phyloP scores from a whole-genome alignment of 2,888 invertebrate genomes.

The Chelonus formosanus region DNA sequence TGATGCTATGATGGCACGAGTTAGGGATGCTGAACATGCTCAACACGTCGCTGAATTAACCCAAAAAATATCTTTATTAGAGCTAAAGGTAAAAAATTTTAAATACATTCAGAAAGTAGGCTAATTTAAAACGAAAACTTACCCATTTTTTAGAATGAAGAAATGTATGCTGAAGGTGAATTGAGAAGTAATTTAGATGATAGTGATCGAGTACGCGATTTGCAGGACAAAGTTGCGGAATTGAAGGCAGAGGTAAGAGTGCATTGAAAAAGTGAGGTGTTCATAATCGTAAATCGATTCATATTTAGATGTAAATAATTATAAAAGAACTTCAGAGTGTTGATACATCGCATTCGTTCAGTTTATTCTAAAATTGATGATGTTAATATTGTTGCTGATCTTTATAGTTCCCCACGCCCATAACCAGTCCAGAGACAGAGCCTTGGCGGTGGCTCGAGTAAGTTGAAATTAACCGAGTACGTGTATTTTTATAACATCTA shows the following conservation, averaged over 20 bases:
- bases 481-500: slow-evolving; percentile 26
- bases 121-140: neutral
- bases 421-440: slow-evolving; percentile 88
- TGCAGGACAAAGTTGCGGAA: slow-evolving; percentile 92
- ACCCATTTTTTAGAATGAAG: slow-evolving; percentile 79
- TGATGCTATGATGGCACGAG: slow-evolving; percentile 91
- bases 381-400: slow-evolving; percentile 33
- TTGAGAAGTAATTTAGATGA: slow-evolving; percentile 86
- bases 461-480: slow-evolving; percentile 64
- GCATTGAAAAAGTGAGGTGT: neutral
- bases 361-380: neutral
- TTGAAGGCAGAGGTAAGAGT: slow-evolving; percentile 87
- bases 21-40: slow-evolving; percentile 93
- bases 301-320: slow-evolving; percentile 16
- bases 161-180: slow-evolving; percentile 92
- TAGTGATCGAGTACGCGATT: slow-evolving; percentile 84
- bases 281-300: neutral
- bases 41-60: slow-evolving; percentile 93
- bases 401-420: slow-evolving; percentile 86
- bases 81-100: slow-evolving; percentile 77
- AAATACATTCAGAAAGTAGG: neutral
- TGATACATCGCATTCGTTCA: slow-evolving; percentile 30
- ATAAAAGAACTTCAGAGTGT: slow-evolving; percentile 2
- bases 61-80: slow-evolving; percentile 92
- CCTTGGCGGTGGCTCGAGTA: slow-evolving; percentile 92